These are phyloP conservation scores for Melanostoma mellinum DNA, from an alignment of 2,888 invertebrate species.

Conservation along the genomic window DNA sequence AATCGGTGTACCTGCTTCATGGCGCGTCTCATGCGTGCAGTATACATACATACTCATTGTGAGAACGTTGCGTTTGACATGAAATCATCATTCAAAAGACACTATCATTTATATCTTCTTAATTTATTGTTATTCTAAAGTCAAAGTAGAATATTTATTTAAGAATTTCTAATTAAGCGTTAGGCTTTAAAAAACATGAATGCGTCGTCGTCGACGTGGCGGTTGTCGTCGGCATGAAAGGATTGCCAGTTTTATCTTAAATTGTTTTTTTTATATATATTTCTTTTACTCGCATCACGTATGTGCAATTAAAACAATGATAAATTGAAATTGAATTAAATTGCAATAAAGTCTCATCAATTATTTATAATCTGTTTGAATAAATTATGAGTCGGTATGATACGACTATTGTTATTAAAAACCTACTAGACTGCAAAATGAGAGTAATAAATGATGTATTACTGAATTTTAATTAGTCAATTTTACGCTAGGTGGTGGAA, in stretches of 20 bases:
- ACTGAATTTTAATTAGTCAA: constrained; percentile 14
- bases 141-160: constrained; percentile 3
- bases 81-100: constrained; percentile 43
- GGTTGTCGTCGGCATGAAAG: constrained; percentile 21
- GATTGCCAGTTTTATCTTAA: constrained; percentile 28
- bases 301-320: constrained; percentile 44
- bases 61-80: constrained; percentile 54
- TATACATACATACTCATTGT: constrained; percentile 74
- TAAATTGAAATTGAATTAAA: constrained; percentile 37
- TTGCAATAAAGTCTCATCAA: constrained; percentile 43
- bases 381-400: constrained; percentile 22
- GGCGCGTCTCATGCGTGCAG: constrained; percentile 2
- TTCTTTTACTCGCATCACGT: constrained; percentile 38
- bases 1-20: neutral
- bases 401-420: neutral
- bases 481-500: too few species aligned
- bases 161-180: neutral
- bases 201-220: neutral
- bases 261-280: constrained; percentile 5
- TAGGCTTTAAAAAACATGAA: neutral
- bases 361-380: constrained; percentile 47
- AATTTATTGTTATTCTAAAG: neutral
- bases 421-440: neutral
- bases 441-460: constrained; percentile 2
- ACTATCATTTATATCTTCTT: neutral